Percentiles rank a stretch among this genome's conserved stretches.
These are phyloP conservation scores for Batillaria attramentaria DNA, from an alignment of 1,140 invertebrate genomes.

Conservation along the genomic window DNA sequence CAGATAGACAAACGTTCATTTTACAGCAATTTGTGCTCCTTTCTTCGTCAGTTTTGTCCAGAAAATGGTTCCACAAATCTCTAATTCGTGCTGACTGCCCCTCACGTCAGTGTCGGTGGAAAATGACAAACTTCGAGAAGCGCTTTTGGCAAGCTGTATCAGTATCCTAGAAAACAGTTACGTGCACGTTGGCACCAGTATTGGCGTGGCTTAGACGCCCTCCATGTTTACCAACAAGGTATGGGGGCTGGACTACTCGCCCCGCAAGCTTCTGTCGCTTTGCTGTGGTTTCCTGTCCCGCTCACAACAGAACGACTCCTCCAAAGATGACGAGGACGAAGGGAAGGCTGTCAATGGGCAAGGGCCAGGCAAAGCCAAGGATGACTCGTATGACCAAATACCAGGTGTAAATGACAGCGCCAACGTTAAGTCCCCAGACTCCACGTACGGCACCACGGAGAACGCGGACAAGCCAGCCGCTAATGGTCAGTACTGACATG, in stretches of 20 bases:
- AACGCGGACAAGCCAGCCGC: conserved; percentile 6
- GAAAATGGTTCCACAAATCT: too few relatives aligned
- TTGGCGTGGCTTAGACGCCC: too few relatives aligned
- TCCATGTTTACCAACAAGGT: conserved; percentile 28
- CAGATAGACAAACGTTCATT: too few relatives aligned
- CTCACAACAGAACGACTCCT: not conserved
- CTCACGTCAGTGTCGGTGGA: too few relatives aligned
- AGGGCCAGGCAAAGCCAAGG: not conserved
- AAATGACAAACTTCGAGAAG: too few relatives aligned
- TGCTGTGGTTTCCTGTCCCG: conserved; percentile 18
- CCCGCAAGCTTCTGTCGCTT: conserved; percentile 10
- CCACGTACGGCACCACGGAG: conserved; percentile 21
- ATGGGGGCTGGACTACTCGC: conserved; percentile 27
- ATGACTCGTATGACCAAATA: not conserved
- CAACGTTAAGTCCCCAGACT: conserved; percentile 18
- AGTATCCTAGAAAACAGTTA: too few relatives aligned
- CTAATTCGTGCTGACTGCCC: too few relatives aligned
- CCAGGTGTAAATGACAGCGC: not conserved
- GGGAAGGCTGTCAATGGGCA: not conserved
- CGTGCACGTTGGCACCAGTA: too few relatives aligned
- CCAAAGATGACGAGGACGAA: not conserved
- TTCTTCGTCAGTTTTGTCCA: too few relatives aligned
- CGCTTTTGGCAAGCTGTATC: too few relatives aligned
- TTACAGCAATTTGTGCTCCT: too few relatives aligned
- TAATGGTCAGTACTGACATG: conserved; percentile 25